A percentile compares a stretch with the other conserved stretches of the same genome.
These are phyloP conservation scores for Drosophila sp. DNA, from an alignment of 1,140 invertebrate species.

Conservation along the genomic window DNA sequence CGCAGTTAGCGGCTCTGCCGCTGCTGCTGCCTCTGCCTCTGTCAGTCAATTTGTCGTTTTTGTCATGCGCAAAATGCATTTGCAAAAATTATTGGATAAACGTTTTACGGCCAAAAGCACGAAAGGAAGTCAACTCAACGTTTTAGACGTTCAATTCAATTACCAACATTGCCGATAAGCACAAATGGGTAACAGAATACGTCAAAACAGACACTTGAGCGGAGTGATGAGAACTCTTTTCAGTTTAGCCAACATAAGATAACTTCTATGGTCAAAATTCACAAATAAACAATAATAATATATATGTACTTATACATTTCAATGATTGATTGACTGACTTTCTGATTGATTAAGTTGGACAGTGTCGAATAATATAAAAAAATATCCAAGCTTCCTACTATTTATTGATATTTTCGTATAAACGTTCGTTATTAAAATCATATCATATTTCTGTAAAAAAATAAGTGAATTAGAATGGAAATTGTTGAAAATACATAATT, in stretches of 20 bases:
- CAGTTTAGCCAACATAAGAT: too few species aligned
- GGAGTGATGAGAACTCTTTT: background rate
- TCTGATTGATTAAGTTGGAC: background rate
- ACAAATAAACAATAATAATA: too few species aligned
- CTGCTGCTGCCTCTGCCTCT: slow-evolving; percentile 8
- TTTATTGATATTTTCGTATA: too few species aligned
- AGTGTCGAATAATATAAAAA: too few species aligned
- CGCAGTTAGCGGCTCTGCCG: slow-evolving; percentile 14
- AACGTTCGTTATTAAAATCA: too few species aligned
- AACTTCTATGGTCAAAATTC: too few species aligned
- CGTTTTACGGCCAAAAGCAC: slow-evolving; percentile 54
- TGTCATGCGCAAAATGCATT: slow-evolving; percentile 52
- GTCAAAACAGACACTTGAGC: slow-evolving; percentile 5
- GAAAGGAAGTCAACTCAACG: slow-evolving; percentile 63
- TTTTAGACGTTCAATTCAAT: slow-evolving; percentile 4
- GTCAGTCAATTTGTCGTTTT: slow-evolving; percentile 38
- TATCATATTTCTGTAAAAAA: too few species aligned
- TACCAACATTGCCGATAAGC: slow-evolving; percentile 1
- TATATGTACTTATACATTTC: too few species aligned
- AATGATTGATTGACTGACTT: slow-evolving; percentile 2
- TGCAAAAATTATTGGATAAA: slow-evolving; percentile 43
- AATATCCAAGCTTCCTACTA: too few species aligned
- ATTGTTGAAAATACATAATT: too few species aligned
- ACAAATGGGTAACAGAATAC: slow-evolving; percentile 8
- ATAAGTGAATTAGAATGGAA: too few species aligned